These are phyloP conservation scores for Bergia sp. DNA, from an alignment of 92 coral and sea anemone genomes.

Conservation along the genomic window DNA sequence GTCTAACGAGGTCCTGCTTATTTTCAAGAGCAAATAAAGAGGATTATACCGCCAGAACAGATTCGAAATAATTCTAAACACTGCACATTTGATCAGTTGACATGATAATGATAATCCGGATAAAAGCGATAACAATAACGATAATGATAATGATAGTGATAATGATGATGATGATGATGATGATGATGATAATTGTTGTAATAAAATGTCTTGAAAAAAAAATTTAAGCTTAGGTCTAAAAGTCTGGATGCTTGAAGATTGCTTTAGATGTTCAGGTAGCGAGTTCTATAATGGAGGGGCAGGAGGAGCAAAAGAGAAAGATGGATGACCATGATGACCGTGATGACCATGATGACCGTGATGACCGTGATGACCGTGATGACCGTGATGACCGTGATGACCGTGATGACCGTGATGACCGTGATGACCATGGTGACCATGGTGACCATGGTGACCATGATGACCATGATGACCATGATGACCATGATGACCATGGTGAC, in stretches of 20 bases:
- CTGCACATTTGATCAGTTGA: too few species aligned
- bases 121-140: neutral
- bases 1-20: too few species aligned
- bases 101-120: too few species aligned
- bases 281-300: too few species aligned
- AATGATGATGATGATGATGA: neutral
- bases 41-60: too few species aligned
- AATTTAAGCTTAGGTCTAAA: too few species aligned
- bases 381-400: neutral
- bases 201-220: too few species aligned
- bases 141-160: neutral
- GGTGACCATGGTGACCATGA: neutral
- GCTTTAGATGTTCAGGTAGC: too few species aligned
- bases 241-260: too few species aligned
- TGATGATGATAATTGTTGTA: neutral
- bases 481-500: neutral
- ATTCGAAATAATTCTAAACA: too few species aligned
- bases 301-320: too few species aligned
- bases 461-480: neutral
- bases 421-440: neutral
- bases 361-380: neutral
- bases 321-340: neutral
- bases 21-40: too few species aligned
- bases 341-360: neutral
- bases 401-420: neutral